These are phyloP conservation scores for Lamellibrachia satsuma DNA, from an alignment of 2,888 invertebrate species.

Conservation along the genomic window DNA sequence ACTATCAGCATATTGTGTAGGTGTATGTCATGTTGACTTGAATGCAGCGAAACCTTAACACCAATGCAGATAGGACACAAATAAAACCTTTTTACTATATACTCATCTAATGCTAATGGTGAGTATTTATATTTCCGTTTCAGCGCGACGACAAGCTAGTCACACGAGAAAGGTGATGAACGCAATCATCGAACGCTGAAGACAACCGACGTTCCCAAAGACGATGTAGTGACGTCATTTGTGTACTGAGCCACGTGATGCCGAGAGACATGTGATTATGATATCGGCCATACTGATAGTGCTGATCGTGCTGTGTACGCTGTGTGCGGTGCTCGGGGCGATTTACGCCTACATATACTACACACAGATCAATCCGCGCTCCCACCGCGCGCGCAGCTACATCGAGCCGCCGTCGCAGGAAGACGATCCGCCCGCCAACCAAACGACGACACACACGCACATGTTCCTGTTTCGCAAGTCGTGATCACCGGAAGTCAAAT, in stretches of 20 bases:
- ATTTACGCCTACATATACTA: conserved; percentile 45
- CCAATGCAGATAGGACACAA: background rate
- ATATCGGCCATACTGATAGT: conserved; percentile 35
- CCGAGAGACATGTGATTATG: conserved; percentile 19
- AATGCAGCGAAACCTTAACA: background rate
- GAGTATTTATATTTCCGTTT: background rate
- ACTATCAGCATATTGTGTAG: background rate
- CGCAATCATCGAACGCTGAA: background rate
- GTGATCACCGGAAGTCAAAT: background rate
- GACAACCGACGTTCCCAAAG: background rate
- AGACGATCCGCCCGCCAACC: conserved; percentile 14
- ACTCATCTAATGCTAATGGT: background rate
- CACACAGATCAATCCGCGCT: conserved; percentile 41
- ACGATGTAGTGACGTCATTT: background rate
- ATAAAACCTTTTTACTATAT: background rate
- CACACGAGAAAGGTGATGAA: background rate
- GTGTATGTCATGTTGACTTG: background rate
- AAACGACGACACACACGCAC: conserved; percentile 24
- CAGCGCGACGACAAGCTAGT: background rate
- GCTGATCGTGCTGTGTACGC: conserved; percentile 38
- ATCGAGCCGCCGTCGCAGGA: background rate
- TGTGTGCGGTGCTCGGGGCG: conserved; percentile 40
- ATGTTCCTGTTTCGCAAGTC: conserved; percentile 26
- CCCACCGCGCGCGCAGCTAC: conserved; percentile 23
- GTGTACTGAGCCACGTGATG: background rate